Evolutionary conservation across 2,888 invertebrate species (phyloP).

Genomic region (Tetrapedia diversipes): DNA sequence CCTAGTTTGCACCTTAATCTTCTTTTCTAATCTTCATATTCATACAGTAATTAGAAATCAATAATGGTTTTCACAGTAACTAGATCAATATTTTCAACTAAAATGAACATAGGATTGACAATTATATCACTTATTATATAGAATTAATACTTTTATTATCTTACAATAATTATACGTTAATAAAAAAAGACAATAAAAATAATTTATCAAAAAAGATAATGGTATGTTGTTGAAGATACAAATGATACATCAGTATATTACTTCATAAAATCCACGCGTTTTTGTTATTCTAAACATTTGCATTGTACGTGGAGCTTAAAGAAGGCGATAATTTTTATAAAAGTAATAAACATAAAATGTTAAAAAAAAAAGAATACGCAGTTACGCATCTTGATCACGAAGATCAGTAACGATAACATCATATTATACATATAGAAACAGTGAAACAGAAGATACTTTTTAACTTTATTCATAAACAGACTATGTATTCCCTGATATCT

Average conservation of each 20-base stretch:
- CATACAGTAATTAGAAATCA: slow-evolving; percentile 54
- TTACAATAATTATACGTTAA: slow-evolving; percentile 70
- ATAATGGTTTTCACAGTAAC: slow-evolving; percentile 38
- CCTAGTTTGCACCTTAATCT: slow-evolving; percentile 67
- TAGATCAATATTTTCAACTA: slow-evolving; percentile 18
- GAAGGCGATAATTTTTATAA: slow-evolving; percentile 3
- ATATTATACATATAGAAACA: slow-evolving; percentile 13
- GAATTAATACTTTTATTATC: slow-evolving; percentile 72
- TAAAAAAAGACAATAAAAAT: slow-evolving; percentile 76
- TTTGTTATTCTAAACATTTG: slow-evolving; percentile 23
- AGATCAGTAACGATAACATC: slow-evolving; percentile 22
- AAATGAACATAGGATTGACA: slow-evolving; percentile 46
- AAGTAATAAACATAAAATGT: slow-evolving; percentile 24
- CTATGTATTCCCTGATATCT: slow-evolving; percentile 41
- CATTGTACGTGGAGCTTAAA: slow-evolving; percentile 28
- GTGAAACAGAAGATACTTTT: slow-evolving; percentile 24
- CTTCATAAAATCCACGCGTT: slow-evolving; percentile 55
- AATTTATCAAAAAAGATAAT: slow-evolving; percentile 74
- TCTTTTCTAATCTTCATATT: slow-evolving; percentile 19
- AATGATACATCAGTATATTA: slow-evolving; percentile 36
- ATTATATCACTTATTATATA: slow-evolving; percentile 44
- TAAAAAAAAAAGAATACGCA: slow-evolving; percentile 22
- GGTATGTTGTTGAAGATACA: slow-evolving; percentile 55
- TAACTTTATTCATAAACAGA: slow-evolving; percentile 31
- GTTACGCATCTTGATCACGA: slow-evolving; percentile 28